Evolutionary conservation across 2,888 invertebrate species (phyloP), one percentile per base, ranked within the genome.

Genomic region (Doris montereyensis): DNA sequence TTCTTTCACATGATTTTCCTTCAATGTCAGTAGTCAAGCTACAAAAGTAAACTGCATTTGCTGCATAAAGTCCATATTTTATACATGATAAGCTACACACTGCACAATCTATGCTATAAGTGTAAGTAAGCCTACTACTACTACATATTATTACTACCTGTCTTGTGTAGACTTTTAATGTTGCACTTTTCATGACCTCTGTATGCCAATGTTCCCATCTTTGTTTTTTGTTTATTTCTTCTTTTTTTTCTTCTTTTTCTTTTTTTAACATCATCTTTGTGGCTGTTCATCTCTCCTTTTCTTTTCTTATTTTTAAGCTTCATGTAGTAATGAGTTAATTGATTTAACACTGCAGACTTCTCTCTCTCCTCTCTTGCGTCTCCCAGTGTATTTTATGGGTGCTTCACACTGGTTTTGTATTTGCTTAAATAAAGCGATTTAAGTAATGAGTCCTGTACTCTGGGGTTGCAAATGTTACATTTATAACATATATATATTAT

Each of bases 331-430:
- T 13, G 32, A 13, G 58, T 72, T 28, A 21, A 3, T 13, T 17
- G 1, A 26, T 52, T 26, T 28, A 28, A 52, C 26, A 26, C 67
- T 35, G 62, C 57, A 30, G 21, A 58, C 28, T 30, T 76, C 17
- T 72, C 60, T 72, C 71, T 73, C 41, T 62, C 58, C 60, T 28
- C 82, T 81, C 81, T 71, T 78, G 78, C 77, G 21, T 52, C 57
- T 60, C 78, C 81, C 65, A 79, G 81, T 70, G 79, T 80, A 76
- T 73, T 70, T 68, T 58, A 76, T 81, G 82, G 78, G 77, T 81
- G 84, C 82, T 83, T 84, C 80, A 82, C 81, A 82, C 79, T 79
- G 81, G 77, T 82, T 83, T 86, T 86, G 84, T 85, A 86, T 83
- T 85, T 83, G 86, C 86, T 86, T 82, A 78, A 75, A 79, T 77